Conservation (phyloP, 2,113 vertebrate species). For the Sardina pilchardus region DNA sequence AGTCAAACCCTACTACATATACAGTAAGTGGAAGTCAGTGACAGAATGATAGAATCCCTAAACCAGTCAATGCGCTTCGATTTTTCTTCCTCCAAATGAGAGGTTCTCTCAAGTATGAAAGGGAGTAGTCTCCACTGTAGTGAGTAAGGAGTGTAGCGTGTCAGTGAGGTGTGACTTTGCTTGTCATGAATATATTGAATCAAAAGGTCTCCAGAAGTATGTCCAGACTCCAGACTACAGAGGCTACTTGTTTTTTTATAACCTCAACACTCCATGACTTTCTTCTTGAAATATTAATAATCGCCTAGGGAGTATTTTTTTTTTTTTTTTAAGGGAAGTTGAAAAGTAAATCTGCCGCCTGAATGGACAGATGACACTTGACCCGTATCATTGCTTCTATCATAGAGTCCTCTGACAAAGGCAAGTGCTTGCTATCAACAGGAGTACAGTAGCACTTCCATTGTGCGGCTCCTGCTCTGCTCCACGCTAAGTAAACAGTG, state of each 20-base stretch:
- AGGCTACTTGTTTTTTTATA: neutral
- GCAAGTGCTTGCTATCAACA: neutral
- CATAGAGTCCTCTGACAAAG: neutral
- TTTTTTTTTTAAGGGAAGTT: neutral
- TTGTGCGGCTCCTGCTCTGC: neutral
- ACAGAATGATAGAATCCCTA: neutral
- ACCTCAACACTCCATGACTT: neutral
- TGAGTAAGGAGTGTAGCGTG: neutral
- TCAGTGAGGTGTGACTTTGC: neutral
- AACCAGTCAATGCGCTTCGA: too few relatives aligned
- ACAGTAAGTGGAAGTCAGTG: neutral
- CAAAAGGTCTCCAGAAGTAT: neutral
- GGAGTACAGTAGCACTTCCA: neutral
- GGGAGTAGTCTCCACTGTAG: neutral
- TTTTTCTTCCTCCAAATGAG: neutral
- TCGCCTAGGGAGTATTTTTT: neutral
- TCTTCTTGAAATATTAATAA: neutral
- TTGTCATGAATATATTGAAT: neutral
- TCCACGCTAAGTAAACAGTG: constrained; percentile 41
- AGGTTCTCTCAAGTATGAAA: neutral
- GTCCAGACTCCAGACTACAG: too few relatives aligned
- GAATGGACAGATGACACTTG: neutral
- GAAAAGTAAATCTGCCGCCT: neutral
- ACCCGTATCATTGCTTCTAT: neutral
- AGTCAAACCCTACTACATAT: too few relatives aligned